Evolutionary conservation across 2,888 invertebrate genomes (phyloP).

Genomic region (Drosophila glabriapex): DNA sequence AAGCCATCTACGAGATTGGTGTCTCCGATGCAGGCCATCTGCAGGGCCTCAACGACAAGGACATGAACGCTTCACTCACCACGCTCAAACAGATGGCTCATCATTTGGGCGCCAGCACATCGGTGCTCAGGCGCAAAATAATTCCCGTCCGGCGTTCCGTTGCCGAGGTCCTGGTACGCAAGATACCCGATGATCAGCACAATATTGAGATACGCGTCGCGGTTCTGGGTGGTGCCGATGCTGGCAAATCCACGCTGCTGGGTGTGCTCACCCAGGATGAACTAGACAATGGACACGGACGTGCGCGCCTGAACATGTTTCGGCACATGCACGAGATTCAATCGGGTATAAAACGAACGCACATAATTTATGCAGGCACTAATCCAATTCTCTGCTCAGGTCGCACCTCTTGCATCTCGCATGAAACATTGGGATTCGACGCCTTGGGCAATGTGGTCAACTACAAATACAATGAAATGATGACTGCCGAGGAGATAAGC

Average conservation of each 20-base stretch:
- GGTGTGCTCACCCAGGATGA: conserved; percentile 98
- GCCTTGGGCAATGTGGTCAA: conserved; percentile 93
- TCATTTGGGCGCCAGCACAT: conserved; percentile 93
- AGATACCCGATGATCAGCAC: conserved; percentile 94
- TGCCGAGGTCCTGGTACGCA: conserved; percentile 95
- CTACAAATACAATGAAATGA: conserved; percentile 94
- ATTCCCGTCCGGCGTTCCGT: conserved; percentile 88
- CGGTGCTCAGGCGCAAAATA: conserved; percentile 89
- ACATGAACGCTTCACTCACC: conserved; percentile 94
- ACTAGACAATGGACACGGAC: conserved; percentile 97
- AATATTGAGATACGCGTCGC: conserved; percentile 96
- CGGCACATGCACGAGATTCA: conserved; percentile 97
- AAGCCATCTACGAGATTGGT: conserved; percentile 99
- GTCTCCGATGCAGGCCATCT: conserved; percentile 95
- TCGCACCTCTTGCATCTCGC: conserved; percentile 97
- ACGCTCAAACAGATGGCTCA: conserved; percentile 96
- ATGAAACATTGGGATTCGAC: conserved; percentile 98
- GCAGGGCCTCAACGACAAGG: conserved; percentile 92
- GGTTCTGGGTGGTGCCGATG: conserved; percentile 97
- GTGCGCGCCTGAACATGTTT: conserved; percentile 98
- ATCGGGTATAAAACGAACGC: conserved; percentile 83
- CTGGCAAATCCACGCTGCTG: conserved; percentile 98
- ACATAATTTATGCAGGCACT: background rate
- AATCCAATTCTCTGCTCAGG: conserved; percentile 85
- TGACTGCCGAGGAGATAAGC: conserved; percentile 97